These are phyloP conservation scores for Chrysopa pallens DNA, from an alignment of 1,140 invertebrate genomes.

Conservation along the genomic window DNA sequence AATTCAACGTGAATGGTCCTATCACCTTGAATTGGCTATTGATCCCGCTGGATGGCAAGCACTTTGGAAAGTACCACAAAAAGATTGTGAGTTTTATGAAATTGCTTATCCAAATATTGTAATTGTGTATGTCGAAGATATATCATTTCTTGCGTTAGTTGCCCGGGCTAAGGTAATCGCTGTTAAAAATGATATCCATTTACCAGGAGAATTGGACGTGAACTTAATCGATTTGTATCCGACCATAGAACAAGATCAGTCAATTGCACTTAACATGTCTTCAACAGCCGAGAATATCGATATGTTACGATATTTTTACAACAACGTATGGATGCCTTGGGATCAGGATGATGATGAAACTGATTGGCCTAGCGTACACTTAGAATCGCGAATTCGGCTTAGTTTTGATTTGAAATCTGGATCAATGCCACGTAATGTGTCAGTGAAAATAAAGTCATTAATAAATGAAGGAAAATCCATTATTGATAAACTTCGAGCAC, in stretches of 20 bases:
- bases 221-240: conserved; percentile 35
- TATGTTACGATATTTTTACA: conserved; percentile 37
- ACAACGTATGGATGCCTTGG: conserved; percentile 42
- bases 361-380: conserved; percentile 33
- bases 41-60: conserved; percentile 40
- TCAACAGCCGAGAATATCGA: conserved; percentile 29
- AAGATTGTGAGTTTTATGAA: conserved; percentile 32
- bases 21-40: conserved; percentile 32
- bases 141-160: conserved; percentile 26
- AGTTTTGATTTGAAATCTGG: conserved; percentile 37
- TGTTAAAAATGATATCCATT: conserved; percentile 36
- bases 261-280: conserved; percentile 21
- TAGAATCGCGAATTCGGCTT: conserved; percentile 32
- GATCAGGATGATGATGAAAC: conserved; percentile 34
- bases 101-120: conserved; percentile 38
- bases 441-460: conserved; percentile 29
- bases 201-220: conserved; percentile 34
- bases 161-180: conserved; percentile 30
- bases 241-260: conserved; percentile 31
- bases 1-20: conserved; percentile 32
- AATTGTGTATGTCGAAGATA: conserved; percentile 29
- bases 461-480: conserved; percentile 32
- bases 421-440: conserved; percentile 24
- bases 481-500: conserved; percentile 25
- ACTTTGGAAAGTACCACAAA: conserved; percentile 38